Evolutionary conservation across 2,888 invertebrate species (phyloP), one percentile per base, ranked within the genome.

Genomic region (Thera britannica): DNA sequence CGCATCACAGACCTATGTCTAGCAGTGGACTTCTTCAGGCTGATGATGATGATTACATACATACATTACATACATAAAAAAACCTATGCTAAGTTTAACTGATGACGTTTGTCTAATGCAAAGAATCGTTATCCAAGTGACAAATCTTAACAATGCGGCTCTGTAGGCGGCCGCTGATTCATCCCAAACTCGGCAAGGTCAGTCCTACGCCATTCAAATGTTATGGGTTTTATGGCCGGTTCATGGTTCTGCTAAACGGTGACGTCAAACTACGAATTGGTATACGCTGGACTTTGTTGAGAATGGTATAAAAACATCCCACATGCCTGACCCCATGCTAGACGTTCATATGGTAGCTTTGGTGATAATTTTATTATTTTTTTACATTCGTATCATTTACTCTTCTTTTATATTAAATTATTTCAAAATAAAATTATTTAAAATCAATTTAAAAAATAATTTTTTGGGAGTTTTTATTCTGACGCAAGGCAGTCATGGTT

Each of bases 131-230:
- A 57, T 66, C 71, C 9, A 70, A 75, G 81, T 77, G 82, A 79
- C 78, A 73, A 74, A 77, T 70, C 62, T 56, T 56, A 75, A 76
- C 77, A 77, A 74, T 73, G 73, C 65, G 65, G 59, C 71, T 71
- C 62, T 72, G 79, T 80, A 58, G 68, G 68, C 55, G 72, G 78
- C 77, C 72, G 78, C 72, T 81, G 83, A 83, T 70, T 79, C 80
- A 80, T 57, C 71, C 71, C 69, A 64, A 67, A 61, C 72, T 67
- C 41, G 59, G 46, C 79, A 84, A 85, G 85, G 84, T 80, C 83
- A 61, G 65, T 79, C 78, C 83, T 82, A 82, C 81, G 72, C 75
- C 75, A 78, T 80, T 84, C 82, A 79, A 81, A 73, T 77, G 81
- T 82, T 83, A 82, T 73, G 72, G 72, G 65, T 23, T 23, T 23